Conservation (phyloP, 2,888 invertebrate species). For the Melanostoma scalare region DNA sequence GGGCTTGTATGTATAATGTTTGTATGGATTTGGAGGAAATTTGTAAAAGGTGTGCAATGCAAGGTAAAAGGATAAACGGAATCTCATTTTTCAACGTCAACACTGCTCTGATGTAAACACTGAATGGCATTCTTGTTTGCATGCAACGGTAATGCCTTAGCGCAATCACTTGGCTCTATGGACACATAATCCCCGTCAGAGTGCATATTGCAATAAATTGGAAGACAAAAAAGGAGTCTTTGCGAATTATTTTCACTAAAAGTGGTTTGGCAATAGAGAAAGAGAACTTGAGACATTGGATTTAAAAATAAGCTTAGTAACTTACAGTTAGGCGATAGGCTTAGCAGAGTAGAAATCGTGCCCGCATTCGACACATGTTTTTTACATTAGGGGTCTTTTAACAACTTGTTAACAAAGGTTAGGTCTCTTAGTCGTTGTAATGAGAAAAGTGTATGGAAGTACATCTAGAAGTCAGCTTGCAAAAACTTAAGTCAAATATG, state of each 20-base stretch:
- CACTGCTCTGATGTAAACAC: slow-evolving; percentile 49
- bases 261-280: neutral
- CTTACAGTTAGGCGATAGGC: too few relatives aligned
- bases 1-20: neutral
- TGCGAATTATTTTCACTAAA: neutral
- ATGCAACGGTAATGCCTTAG: slow-evolving; percentile 30
- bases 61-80: slow-evolving; percentile 56
- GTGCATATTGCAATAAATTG: slow-evolving; percentile 24
- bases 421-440: too few relatives aligned
- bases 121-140: slow-evolving; percentile 51
- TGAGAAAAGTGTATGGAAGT: too few relatives aligned
- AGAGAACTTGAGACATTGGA: neutral
- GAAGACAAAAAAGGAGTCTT: neutral
- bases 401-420: too few relatives aligned
- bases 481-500: too few relatives aligned
- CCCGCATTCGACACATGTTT: too few relatives aligned
- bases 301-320: neutral
- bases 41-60: neutral
- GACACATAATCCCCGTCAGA: slow-evolving; percentile 15
- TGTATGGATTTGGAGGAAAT: neutral
- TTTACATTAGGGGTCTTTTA: too few relatives aligned
- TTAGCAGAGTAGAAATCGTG: too few relatives aligned
- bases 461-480: too few relatives aligned
- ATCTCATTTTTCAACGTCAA: slow-evolving; percentile 65
- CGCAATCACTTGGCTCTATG: slow-evolving; percentile 33